phyloP scores from a whole-genome alignment of 2,888 invertebrate species.

The Cylindroiulus punctatus region DNA sequence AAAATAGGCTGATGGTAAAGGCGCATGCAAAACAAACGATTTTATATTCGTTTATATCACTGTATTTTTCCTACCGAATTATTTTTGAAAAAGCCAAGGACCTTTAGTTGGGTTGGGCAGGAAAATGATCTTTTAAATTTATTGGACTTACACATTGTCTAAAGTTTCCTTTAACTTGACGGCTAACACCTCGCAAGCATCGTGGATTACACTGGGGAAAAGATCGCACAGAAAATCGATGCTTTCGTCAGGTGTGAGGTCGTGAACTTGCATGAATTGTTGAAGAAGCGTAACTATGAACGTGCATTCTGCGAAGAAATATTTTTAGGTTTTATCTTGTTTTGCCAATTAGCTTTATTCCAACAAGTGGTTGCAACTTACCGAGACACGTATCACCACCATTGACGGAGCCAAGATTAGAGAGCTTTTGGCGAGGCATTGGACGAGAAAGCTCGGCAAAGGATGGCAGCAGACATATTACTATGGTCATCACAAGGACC shows the following conservation, averaged over 20 bases:
- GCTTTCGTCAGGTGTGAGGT: slow-evolving; percentile 7
- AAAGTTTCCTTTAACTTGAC: background rate
- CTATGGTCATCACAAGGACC: background rate
- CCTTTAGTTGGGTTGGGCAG: too few species aligned
- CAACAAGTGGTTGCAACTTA: background rate
- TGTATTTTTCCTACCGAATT: too few species aligned
- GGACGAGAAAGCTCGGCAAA: background rate
- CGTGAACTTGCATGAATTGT: slow-evolving; percentile 51
- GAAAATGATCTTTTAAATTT: too few species aligned
- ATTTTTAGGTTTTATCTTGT: too few species aligned
- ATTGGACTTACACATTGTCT: background rate
- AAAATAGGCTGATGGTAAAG: too few species aligned
- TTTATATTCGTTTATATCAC: too few species aligned
- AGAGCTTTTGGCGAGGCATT: background rate
- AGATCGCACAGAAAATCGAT: slow-evolving; percentile 50
- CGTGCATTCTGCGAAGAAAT: background rate
- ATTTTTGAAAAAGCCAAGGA: too few species aligned
- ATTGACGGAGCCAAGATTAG: background rate
- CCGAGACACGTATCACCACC: background rate
- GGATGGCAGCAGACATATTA: background rate
- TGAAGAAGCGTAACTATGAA: slow-evolving; percentile 17
- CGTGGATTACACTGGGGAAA: slow-evolving; percentile 19
- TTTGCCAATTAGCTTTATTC: too few species aligned
- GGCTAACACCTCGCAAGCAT: slow-evolving; percentile 32
- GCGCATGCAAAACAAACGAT: too few species aligned